Evolutionary conservation across 1,140 invertebrate species (phyloP).

Genomic region (Drosophila neocordata): DNA sequence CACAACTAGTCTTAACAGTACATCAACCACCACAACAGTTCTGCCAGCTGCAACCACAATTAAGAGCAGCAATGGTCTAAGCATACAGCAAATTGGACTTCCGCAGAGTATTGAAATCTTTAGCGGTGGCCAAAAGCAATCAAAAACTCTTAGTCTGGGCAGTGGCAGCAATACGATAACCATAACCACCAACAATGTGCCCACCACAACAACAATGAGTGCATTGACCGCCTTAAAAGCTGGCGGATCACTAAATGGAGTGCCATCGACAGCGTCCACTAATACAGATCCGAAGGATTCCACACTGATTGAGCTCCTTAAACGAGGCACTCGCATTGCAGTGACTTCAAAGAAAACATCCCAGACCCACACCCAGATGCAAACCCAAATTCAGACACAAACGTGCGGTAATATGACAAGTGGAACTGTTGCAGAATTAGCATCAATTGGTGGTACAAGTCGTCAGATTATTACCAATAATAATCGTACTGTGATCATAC

Average conservation of each 20-base stretch:
- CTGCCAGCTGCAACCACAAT: conserved; percentile 72
- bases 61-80: conserved; percentile 65
- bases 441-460: conserved; percentile 46
- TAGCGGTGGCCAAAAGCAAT: conserved; percentile 62
- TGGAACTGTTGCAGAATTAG: conserved; percentile 34
- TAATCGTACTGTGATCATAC: conserved; percentile 78
- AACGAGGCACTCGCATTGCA: conserved; percentile 88
- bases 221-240: conserved; percentile 63
- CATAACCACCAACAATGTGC: conserved; percentile 73
- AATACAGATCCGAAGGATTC: conserved; percentile 83
- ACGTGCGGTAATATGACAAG: conserved; percentile 27
- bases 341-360: conserved; percentile 83
- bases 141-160: conserved; percentile 61
- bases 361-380: not conserved
- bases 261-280: conserved; percentile 36
- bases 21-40: conserved; percentile 60
- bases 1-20: conserved; percentile 24
- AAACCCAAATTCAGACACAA: conserved; percentile 44
- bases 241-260: conserved; percentile 38
- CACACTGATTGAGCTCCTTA: conserved; percentile 85
- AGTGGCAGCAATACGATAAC: conserved; percentile 69
- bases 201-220: conserved; percentile 71
- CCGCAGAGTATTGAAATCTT: conserved; percentile 80
- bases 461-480: conserved; percentile 79
- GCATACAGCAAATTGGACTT: conserved; percentile 73